phyloP scores from a whole-genome alignment of 92 coral and sea anemone genomes.

The Porites lobata region DNA sequence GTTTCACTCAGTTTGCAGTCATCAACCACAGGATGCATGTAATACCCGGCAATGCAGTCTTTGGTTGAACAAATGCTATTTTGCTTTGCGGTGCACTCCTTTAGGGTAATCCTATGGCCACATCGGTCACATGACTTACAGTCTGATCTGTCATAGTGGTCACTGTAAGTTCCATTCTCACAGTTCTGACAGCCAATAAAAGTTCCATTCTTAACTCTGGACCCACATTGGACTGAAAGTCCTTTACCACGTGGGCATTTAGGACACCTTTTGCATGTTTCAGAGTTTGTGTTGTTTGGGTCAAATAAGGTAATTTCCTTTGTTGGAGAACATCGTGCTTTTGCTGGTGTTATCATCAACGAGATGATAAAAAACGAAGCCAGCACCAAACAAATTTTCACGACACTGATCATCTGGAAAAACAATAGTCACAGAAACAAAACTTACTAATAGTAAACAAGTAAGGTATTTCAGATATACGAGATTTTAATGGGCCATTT shows the following conservation, averaged over 20 bases:
- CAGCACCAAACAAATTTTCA: neutral
- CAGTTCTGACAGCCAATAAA: neutral
- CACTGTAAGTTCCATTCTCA: neutral
- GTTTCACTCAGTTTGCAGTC: too few relatives aligned
- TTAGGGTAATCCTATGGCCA: too few relatives aligned
- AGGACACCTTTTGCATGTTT: neutral
- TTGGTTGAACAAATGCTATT: conserved; percentile 23
- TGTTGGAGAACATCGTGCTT: neutral
- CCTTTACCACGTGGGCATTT: neutral
- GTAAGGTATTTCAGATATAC: too few relatives aligned
- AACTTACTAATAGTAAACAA: too few relatives aligned
- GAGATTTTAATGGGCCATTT: too few relatives aligned
- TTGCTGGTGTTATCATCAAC: neutral
- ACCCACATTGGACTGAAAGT: neutral
- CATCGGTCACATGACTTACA: too few relatives aligned
- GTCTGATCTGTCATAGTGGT: neutral
- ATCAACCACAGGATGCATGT: too few relatives aligned
- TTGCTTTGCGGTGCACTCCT: neutral
- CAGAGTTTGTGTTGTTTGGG: neutral
- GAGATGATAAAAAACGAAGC: too few relatives aligned
- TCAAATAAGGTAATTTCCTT: neutral
- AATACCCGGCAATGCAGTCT: too few relatives aligned
- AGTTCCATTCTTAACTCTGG: neutral
- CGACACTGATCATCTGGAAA: neutral
- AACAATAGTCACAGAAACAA: too few relatives aligned